A percentile compares a stretch with the other conserved stretches of the same genome.
Evolutionary conservation across 2,888 invertebrate species (phyloP).

Genomic region (Tenodera sinensis): DNA sequence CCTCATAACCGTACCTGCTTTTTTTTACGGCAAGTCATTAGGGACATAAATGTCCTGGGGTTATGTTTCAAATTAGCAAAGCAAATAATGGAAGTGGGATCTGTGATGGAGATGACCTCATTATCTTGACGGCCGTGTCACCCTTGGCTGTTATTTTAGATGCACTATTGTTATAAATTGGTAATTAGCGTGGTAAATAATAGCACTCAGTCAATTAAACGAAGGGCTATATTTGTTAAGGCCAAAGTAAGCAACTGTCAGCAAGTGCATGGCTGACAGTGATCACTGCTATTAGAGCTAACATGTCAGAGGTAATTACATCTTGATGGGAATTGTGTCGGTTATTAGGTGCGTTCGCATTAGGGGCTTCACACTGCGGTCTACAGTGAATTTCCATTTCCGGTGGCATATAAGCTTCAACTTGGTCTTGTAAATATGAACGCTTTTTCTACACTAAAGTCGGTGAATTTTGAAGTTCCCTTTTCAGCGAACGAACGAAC

Average conservation of each 20-base stretch:
- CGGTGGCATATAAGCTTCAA: background rate
- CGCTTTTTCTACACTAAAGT: too few relatives aligned
- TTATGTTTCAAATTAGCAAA: background rate
- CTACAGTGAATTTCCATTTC: background rate
- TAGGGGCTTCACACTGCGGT: too few relatives aligned
- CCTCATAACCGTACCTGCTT: background rate
- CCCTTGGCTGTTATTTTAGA: background rate
- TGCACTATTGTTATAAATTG: background rate
- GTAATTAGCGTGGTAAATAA: background rate
- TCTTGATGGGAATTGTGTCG: background rate
- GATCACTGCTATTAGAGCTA: background rate
- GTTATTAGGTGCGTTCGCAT: background rate
- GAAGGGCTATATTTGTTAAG: background rate
- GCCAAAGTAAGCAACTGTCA: background rate
- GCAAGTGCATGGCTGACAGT: background rate
- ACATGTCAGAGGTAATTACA: background rate
- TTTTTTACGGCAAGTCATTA: background rate
- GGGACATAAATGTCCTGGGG: background rate
- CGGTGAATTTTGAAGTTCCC: too few relatives aligned
- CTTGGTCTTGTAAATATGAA: background rate
- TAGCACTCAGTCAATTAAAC: background rate
- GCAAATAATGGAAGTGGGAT: background rate
- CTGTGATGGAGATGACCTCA: background rate
- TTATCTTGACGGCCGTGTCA: background rate
- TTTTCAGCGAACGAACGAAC: too few relatives aligned